A percentile compares a stretch with the other conserved stretches of the same genome.
phyloP scores from a whole-genome alignment of 2,888 invertebrate species.

The Rhimphoctona megacephalus region DNA sequence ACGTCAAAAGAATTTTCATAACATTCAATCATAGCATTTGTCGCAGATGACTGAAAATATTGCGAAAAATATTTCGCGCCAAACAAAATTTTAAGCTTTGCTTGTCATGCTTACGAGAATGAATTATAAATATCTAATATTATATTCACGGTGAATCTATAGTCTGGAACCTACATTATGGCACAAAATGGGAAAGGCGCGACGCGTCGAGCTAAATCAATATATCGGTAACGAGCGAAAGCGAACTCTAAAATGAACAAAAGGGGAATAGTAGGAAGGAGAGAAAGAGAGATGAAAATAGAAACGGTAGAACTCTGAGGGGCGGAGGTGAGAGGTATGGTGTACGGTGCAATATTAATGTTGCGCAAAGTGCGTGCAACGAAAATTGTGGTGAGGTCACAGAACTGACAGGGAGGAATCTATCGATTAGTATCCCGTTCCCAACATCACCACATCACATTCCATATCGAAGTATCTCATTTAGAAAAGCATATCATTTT shows the following conservation, averaged over 20 bases:
- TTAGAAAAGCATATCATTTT: conserved; percentile 1
- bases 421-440: conserved; percentile 62
- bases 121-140: conserved; percentile 28
- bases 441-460: conserved; percentile 49
- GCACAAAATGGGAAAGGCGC: conserved; percentile 37
- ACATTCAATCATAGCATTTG: background rate
- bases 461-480: conserved; percentile 37
- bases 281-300: conserved; percentile 52
- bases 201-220: conserved; percentile 54
- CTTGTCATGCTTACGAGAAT: conserved; percentile 5
- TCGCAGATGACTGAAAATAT: background rate
- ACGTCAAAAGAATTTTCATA: background rate
- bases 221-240: conserved; percentile 60
- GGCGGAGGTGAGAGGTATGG: conserved; percentile 16
- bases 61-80: background rate
- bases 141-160: background rate
- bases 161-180: conserved; percentile 23
- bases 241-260: conserved; percentile 17
- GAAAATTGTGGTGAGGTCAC: conserved; percentile 63
- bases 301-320: conserved; percentile 36
- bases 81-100: conserved; percentile 7
- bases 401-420: conserved; percentile 52
- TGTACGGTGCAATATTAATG: conserved; percentile 62
- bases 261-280: conserved; percentile 18
- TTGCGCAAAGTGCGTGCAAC: conserved; percentile 66